A percentile compares a stretch with the other conserved stretches of the same genome.
phyloP scores from a whole-genome alignment of 2,113 vertebrate genomes.

The Taxidea taxus region DNA sequence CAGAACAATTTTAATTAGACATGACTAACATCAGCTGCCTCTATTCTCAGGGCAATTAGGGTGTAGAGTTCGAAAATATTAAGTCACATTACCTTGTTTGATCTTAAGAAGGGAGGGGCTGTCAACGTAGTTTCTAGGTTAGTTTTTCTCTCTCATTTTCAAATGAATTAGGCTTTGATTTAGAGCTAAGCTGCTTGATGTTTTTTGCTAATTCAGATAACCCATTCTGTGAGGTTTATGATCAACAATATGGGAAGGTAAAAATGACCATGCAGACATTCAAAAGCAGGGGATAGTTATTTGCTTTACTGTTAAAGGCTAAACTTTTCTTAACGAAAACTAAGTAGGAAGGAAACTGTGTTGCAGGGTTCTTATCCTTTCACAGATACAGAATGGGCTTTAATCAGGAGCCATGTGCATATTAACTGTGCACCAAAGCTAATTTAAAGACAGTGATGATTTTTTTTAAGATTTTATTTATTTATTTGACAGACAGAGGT shows the following conservation, averaged over 20 bases:
- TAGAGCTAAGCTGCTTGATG: background rate
- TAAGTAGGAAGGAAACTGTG: background rate
- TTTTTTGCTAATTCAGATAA: constrained; percentile 32
- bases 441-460: background rate
- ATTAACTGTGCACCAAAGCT: background rate
- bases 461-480: no score
- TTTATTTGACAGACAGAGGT: no score
- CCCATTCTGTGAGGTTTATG: background rate
- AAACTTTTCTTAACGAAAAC: background rate
- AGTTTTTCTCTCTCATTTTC: constrained; percentile 7
- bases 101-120: constrained; percentile 34
- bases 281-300: background rate
- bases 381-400: background rate
- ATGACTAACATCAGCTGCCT: constrained; percentile 61
- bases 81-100: constrained; percentile 47
- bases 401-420: background rate
- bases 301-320: background rate
- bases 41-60: constrained; percentile 33
- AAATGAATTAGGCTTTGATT: constrained; percentile 36
- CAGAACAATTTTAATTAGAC: constrained; percentile 69
- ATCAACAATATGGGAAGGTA: background rate
- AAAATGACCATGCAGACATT: background rate
- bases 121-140: background rate
- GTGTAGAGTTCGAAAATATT: constrained; percentile 26
- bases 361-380: background rate